Base-by-base conservation (phyloP, 2,888 invertebrate genomes). In the Scaeva pyrastri region DNA sequence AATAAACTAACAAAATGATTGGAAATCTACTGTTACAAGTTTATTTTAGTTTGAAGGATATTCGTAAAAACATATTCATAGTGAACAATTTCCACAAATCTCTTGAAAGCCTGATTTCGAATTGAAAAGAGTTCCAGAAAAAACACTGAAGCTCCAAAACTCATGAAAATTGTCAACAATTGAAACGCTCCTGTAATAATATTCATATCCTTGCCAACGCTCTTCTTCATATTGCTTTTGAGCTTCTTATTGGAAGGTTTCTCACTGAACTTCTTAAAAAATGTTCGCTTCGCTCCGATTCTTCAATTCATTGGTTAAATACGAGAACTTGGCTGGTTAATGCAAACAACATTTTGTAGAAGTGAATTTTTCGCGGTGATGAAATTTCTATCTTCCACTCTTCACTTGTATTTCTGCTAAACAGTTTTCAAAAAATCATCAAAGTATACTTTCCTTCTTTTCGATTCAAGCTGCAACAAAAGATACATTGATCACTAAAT, bases 241-340 rank as follows among this genome's bases (percentile, higher is more conserved):
- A 39, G 0, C 2, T 39, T 36, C 11, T n/a, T 11, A 0, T 11
- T 11, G 1, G 0, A 10, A 8, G n/a, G 5, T 1, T 52, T 50
- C 0, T 39, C 39, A 52, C 39, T 52, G n/a, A 68, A 39, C 7
- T 36, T 68, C 23, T 50, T 68, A n/a, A 68, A n/a, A 39, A 68
- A 31, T 68, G 14, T n/a, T 50, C 52, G 4, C 50, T 21, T 11
- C 39, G 68, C n/a, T 39, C 4, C 68, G 8, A 11, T 23, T 19
- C 39, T 52, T 68, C 4, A 68, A 23, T 39, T 52, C 68, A 5
- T 68, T 21, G 0, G 68, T 68, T 7, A 74, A 31, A 43, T 26
- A 74, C 0, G 64, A 74, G 14, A 50, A 62, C 50, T 52, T n/a
- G 74, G 52, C 52, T 41, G 26, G 41, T 74, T 52, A 23, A 74